Evolutionary conservation across 2,113 vertebrate genomes (phyloP).

Genomic region (Hippopotamus amphibius): DNA sequence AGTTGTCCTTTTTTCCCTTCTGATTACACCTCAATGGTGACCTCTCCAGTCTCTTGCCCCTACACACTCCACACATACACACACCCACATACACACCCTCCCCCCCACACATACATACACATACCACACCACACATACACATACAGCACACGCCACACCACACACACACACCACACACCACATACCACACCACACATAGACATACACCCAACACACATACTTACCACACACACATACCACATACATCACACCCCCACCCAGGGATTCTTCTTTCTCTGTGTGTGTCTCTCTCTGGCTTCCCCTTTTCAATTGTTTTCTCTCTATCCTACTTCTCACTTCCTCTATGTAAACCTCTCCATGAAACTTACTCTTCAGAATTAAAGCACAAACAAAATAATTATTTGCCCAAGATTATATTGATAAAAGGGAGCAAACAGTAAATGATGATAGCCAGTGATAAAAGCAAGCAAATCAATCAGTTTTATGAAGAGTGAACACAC

Average conservation of each 20-base stretch:
- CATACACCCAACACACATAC: not conserved
- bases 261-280: not conserved
- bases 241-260: no score
- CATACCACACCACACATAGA: not conserved
- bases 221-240: no score
- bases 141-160: not conserved
- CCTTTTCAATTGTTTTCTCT: not conserved
- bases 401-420: slow-evolving; percentile 5
- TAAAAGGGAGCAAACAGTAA: slow-evolving; percentile 6
- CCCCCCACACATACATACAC: not conserved
- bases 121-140: not conserved
- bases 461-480: not conserved
- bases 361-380: not conserved
- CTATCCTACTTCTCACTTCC: not conserved
- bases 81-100: no score
- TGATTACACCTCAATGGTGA: not conserved
- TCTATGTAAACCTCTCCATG: not conserved
- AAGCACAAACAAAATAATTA: slow-evolving; percentile 22
- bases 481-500: not conserved
- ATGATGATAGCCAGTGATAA: not conserved
- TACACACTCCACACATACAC: no score
- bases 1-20: not conserved
- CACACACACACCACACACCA: not conserved
- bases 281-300: not conserved
- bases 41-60: not conserved